phyloP scores from a whole-genome alignment of 2,888 invertebrate genomes.

The Standfussiana lucernea region DNA sequence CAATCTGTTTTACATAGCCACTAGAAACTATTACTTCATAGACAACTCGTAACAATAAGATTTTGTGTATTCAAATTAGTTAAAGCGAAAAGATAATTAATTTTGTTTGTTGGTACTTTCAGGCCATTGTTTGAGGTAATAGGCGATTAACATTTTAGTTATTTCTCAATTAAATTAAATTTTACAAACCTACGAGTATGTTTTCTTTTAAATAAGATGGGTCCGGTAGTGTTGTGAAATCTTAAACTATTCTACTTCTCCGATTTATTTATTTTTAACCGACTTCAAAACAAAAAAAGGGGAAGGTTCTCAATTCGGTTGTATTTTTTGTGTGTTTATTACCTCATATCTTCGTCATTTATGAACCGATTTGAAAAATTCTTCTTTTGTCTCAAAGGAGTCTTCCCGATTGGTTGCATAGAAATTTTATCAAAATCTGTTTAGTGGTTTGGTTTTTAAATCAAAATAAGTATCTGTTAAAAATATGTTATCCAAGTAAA shows the following conservation, averaged over 20 bases:
- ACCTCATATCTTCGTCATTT: too few species aligned
- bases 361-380: too few species aligned
- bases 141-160: not conserved
- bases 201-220: not conserved
- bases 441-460: too few species aligned
- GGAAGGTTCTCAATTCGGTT: too few species aligned
- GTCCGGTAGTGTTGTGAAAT: not conserved
- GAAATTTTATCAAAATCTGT: too few species aligned
- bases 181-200: not conserved
- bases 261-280: too few species aligned
- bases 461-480: too few species aligned
- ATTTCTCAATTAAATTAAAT: not conserved
- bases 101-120: constrained; percentile 18
- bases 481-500: too few species aligned
- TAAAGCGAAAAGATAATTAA: not conserved
- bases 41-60: constrained; percentile 25
- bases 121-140: constrained; percentile 11
- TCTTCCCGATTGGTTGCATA: too few species aligned
- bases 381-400: too few species aligned
- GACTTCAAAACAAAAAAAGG: too few species aligned
- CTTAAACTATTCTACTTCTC: not conserved
- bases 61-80: constrained; percentile 33
- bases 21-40: constrained; percentile 34
- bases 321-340: too few species aligned
- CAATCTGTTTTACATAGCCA: constrained; percentile 43